A percentile compares a stretch with the other conserved stretches of the same genome.
Evolutionary conservation across 1,140 invertebrate species (phyloP).

Genomic region (Notospermus geniculatus): DNA sequence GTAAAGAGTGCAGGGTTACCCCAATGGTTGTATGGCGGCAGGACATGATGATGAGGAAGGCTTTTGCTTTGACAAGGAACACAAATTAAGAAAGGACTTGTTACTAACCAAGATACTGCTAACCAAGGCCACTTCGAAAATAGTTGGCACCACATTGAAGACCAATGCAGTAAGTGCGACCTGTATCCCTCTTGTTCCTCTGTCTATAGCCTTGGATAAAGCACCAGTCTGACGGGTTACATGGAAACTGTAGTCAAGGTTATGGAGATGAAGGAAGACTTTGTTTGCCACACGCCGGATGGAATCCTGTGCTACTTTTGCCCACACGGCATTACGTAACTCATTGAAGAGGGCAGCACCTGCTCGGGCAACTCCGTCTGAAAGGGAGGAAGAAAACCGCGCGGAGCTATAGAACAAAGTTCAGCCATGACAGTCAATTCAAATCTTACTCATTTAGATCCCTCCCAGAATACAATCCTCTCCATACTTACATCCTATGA

Average conservation of each 20-base stretch:
- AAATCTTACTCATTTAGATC: no score
- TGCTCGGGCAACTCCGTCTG: conserved; percentile 90
- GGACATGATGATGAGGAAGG: no score
- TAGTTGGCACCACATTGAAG: conserved; percentile 95
- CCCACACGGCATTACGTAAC: conserved; percentile 95
- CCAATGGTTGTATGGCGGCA: no score
- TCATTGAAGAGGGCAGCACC: conserved; percentile 92
- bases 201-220: conserved; percentile 70
- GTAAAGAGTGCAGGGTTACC: no score
- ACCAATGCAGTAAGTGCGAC: conserved; percentile 95
- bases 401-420: neutral
- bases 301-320: conserved; percentile 95
- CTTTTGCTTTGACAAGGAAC: no score
- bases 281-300: conserved; percentile 91
- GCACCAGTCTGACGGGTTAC: conserved; percentile 89
- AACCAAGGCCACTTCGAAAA: conserved; percentile 91
- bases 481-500: conserved; percentile 82
- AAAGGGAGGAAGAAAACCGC: conserved; percentile 24
- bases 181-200: conserved; percentile 84
- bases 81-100: no score
- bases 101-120: conserved; percentile 77
- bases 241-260: conserved; percentile 93
- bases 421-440: no score
- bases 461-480: no score
- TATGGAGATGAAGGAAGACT: conserved; percentile 96